Conservation (phyloP, 1,140 invertebrate species). For the Nixonia krombeini region DNA sequence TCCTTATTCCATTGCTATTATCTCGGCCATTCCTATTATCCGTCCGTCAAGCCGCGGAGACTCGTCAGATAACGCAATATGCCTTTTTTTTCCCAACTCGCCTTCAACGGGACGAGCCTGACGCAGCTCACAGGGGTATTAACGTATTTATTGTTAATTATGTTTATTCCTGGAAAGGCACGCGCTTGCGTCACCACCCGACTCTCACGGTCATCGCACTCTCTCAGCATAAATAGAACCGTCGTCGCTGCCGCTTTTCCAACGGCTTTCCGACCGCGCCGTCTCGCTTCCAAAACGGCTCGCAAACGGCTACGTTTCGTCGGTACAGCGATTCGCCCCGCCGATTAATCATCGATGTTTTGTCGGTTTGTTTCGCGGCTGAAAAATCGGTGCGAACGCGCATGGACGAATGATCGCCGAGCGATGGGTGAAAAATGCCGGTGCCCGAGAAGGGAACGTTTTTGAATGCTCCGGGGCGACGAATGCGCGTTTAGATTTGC, state of each 20-base stretch:
- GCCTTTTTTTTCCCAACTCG: constrained; percentile 26
- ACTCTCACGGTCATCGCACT: constrained; percentile 38
- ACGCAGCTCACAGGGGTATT: constrained; percentile 37
- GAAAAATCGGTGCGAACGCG: no score
- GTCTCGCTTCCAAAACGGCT: no score
- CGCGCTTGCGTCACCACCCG: constrained; percentile 42
- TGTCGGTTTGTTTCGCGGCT: no score
- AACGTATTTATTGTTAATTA: constrained; percentile 58
- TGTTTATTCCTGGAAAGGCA: constrained; percentile 50
- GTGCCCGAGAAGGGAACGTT: no score
- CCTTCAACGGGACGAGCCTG: constrained; percentile 38
- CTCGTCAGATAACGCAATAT: constrained; percentile 27
- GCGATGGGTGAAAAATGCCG: no score
- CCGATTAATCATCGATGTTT: no score
- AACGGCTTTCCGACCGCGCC: no score
- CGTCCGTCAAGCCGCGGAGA: not conserved
- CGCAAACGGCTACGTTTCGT: no score
- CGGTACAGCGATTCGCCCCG: no score
- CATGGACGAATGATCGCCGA: no score
- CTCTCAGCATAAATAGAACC: constrained; percentile 35
- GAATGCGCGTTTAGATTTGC: not conserved
- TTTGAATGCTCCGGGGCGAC: not conserved
- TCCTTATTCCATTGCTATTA: not conserved
- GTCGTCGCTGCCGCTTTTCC: no score
- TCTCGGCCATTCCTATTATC: no score